Evolutionary conservation across 2,113 vertebrate genomes (phyloP).

Genomic region (Lepus europaeus): DNA sequence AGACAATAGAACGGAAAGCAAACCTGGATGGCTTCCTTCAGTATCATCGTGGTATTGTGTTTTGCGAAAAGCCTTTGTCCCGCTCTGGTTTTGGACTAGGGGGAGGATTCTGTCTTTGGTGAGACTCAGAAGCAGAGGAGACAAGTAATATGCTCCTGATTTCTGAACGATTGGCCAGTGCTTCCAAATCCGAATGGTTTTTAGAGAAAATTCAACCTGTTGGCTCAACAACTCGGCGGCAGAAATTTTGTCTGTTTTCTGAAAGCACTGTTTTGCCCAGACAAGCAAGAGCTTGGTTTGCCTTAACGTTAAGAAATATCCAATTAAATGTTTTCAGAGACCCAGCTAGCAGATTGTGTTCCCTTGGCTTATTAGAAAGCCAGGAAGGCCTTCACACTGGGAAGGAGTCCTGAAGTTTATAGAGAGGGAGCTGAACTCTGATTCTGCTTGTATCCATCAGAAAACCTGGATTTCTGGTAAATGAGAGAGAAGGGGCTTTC

Average conservation of each 20-base stretch:
- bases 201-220: conserved; percentile 65
- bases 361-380: not conserved
- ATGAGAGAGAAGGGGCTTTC: not conserved
- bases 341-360: not conserved
- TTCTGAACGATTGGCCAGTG: conserved; percentile 65
- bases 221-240: conserved; percentile 22
- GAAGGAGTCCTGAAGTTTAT: not conserved
- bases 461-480: conserved; percentile 20
- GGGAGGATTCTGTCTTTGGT: not conserved
- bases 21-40: conserved; percentile 65
- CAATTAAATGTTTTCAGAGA: not conserved
- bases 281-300: conserved; percentile 37
- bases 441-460: not conserved
- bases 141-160: conserved; percentile 46
- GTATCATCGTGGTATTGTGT: conserved; percentile 67
- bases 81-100: not conserved
- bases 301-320: conserved; percentile 13
- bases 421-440: not conserved
- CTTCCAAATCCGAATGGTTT: conserved; percentile 38
- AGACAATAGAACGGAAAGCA: conserved; percentile 78
- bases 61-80: conserved; percentile 62
- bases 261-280: conserved; percentile 29
- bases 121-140: conserved; percentile 38
- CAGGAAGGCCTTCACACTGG: not conserved
- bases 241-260: conserved; percentile 59